phyloP scores from a whole-genome alignment of 2,888 invertebrate genomes.

The Melieria omissa region DNA sequence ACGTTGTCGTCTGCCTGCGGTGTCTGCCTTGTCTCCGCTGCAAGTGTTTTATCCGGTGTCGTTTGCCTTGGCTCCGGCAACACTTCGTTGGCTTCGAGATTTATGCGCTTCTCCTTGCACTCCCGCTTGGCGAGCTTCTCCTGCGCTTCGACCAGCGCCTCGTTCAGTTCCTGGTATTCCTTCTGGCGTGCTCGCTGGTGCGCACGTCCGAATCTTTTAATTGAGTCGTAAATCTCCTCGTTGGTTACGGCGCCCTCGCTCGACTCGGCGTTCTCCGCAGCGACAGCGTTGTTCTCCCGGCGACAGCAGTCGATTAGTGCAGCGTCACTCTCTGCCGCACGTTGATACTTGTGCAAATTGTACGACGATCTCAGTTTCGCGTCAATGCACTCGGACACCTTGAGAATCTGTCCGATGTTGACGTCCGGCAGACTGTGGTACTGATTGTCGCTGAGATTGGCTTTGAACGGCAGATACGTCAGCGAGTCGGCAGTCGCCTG shows the following conservation, averaged over 20 bases:
- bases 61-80: constrained; percentile 26
- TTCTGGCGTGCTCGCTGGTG: constrained; percentile 62
- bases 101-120: constrained; percentile 29
- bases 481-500: constrained; percentile 50
- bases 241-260: constrained; percentile 48
- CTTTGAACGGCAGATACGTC: constrained; percentile 46
- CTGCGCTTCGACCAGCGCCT: constrained; percentile 25
- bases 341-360: constrained; percentile 55
- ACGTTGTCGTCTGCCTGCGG: no score
- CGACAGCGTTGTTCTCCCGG: constrained; percentile 14
- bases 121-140: constrained; percentile 16
- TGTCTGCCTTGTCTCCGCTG: background rate
- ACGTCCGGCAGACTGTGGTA: constrained; percentile 79
- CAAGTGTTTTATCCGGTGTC: constrained; percentile 19
- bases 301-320: constrained; percentile 17
- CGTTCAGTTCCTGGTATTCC: constrained; percentile 51
- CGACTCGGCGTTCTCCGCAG: constrained; percentile 27
- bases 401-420: constrained; percentile 75
- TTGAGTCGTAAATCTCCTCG: constrained; percentile 63
- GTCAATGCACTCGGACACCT: constrained; percentile 78
- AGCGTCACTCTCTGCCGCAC: constrained; percentile 42
- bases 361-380: constrained; percentile 72
- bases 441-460: constrained; percentile 72
- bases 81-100: background rate
- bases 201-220: constrained; percentile 62